Evolutionary conservation across 2,113 vertebrate species (phyloP).

Genomic region (Nibea albiflora): DNA sequence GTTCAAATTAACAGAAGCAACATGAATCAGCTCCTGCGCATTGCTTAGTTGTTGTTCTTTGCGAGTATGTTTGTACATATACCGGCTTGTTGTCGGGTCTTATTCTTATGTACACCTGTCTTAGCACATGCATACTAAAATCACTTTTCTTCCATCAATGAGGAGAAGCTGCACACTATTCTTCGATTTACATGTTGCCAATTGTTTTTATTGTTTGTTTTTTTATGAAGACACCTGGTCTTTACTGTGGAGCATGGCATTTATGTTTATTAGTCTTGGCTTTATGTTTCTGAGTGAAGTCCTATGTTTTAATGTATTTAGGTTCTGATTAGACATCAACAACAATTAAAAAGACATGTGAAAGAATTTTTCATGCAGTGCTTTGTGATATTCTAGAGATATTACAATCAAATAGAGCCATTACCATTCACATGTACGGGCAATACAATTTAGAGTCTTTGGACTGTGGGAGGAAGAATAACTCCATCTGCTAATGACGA

Average conservation of each 20-base stretch:
- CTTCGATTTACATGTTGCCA: neutral
- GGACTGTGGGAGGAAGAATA: no score
- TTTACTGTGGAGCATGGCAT: neutral
- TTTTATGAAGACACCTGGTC: neutral
- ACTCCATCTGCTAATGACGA: no score
- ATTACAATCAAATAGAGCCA: neutral
- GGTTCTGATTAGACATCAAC: neutral
- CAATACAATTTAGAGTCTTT: no score
- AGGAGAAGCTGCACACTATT: neutral
- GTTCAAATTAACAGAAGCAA: neutral
- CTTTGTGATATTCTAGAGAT: neutral
- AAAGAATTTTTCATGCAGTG: neutral
- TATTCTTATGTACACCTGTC: neutral
- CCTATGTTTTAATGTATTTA: neutral
- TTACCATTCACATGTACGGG: no score
- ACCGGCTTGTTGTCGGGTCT: neutral
- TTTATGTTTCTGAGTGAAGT: neutral
- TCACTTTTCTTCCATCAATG: neutral
- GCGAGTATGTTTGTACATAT: neutral
- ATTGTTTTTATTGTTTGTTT: no score
- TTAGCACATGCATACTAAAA: neutral
- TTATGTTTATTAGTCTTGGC: neutral
- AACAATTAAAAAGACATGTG: neutral
- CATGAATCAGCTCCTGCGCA: conserved; percentile 4
- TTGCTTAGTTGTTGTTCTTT: neutral